phyloP scores from a whole-genome alignment of 2,113 vertebrate species.

The Pungitius pungitius region DNA sequence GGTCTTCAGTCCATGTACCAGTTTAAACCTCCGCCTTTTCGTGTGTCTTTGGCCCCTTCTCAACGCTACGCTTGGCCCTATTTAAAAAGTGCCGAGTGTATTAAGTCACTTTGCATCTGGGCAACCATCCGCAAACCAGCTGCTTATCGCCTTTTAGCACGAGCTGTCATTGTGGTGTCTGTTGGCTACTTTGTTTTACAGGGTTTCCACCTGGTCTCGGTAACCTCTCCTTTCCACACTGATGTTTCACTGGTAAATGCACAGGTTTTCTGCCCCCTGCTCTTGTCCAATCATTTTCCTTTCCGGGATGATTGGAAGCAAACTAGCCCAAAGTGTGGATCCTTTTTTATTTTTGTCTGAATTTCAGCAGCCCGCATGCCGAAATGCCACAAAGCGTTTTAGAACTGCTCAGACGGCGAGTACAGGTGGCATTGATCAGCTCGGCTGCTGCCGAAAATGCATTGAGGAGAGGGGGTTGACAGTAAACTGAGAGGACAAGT shows the following conservation, averaged over 20 bases:
- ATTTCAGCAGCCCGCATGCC: slow-evolving; percentile 21
- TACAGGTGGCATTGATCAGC: slow-evolving; percentile 49
- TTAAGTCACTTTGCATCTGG: slow-evolving; percentile 40
- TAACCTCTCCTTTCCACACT: neutral
- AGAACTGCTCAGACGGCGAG: slow-evolving; percentile 39
- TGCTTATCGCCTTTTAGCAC: slow-evolving; percentile 43
- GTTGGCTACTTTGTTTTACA: slow-evolving; percentile 8
- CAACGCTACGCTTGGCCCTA: slow-evolving; percentile 1
- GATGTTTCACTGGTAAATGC: slow-evolving; percentile 17
- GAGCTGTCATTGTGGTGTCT: slow-evolving; percentile 42
- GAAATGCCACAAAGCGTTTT: slow-evolving; percentile 29
- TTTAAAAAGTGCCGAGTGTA: slow-evolving; percentile 11
- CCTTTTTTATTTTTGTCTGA: slow-evolving; percentile 15
- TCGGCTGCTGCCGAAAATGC: slow-evolving; percentile 16
- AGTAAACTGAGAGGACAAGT: slow-evolving; percentile 18
- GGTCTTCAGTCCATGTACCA: neutral
- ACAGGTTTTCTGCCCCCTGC: neutral
- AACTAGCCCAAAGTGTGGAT: slow-evolving; percentile 34
- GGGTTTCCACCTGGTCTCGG: neutral
- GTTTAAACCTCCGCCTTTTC: neutral
- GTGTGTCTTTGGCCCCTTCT: neutral
- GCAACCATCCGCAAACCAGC: slow-evolving; percentile 9
- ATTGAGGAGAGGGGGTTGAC: slow-evolving; percentile 31
- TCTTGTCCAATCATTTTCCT: neutral
- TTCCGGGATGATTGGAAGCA: slow-evolving; percentile 26